Conservation (phyloP, 2,888 invertebrate genomes). For the Atrina japonica region DNA sequence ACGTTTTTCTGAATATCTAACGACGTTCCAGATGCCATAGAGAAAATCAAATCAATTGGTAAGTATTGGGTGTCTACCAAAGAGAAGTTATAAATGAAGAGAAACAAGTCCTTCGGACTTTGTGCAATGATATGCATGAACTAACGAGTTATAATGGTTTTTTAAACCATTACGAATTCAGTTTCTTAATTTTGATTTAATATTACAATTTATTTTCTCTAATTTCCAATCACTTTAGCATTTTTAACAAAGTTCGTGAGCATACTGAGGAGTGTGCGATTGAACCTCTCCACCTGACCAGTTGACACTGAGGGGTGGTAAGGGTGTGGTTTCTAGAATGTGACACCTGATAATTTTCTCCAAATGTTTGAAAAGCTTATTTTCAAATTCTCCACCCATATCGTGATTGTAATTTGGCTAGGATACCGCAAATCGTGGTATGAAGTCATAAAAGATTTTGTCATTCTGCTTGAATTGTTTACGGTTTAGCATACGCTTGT, state of each 20-base stretch:
- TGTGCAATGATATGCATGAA: constrained; percentile 55
- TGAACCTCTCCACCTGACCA: constrained; percentile 47
- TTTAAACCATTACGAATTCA: constrained; percentile 46
- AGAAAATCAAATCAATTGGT: constrained; percentile 31
- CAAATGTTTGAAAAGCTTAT: constrained; percentile 42
- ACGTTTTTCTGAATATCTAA: constrained; percentile 3
- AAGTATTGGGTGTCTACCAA: constrained; percentile 31
- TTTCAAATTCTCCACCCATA: constrained; percentile 54
- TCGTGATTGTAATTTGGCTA: constrained; percentile 45
- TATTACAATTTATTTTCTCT: too few relatives aligned
- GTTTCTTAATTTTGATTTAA: too few relatives aligned
- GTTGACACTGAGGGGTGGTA: constrained; percentile 49
- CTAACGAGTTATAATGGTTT: constrained; percentile 42
- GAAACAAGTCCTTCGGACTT: constrained; percentile 40
- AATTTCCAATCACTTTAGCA: too few relatives aligned
- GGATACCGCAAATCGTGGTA: constrained; percentile 49
- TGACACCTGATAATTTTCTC: constrained; percentile 40
- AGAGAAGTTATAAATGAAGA: constrained; percentile 33
- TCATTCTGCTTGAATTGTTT: constrained; percentile 42
- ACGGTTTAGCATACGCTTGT: constrained; percentile 45
- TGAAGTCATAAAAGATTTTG: constrained; percentile 48
- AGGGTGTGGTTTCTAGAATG: constrained; percentile 50
- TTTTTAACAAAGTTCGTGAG: constrained; percentile 39
- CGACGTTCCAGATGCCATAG: too few relatives aligned
- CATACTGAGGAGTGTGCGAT: constrained; percentile 49